These are phyloP conservation scores for Epinotia ramella DNA, from an alignment of 2,888 invertebrate species.

Conservation along the genomic window DNA sequence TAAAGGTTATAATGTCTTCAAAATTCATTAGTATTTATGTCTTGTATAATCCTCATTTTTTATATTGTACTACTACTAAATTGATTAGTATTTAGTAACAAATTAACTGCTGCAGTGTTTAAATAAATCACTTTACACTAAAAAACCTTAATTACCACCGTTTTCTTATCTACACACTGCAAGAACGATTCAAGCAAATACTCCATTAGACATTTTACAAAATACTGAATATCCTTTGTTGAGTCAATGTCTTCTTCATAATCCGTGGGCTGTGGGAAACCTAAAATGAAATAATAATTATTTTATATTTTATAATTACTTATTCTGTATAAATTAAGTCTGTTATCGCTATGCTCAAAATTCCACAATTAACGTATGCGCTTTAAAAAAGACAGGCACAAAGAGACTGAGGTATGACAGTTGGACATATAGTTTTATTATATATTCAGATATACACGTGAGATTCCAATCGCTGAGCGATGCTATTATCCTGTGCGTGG, in stretches of 20 bases:
- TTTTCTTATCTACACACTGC: constrained; percentile 40
- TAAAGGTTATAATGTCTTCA: not conserved
- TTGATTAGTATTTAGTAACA: constrained; percentile 10
- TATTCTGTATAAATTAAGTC: not conserved
- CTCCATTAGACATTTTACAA: constrained; percentile 23
- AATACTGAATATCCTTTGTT: constrained; percentile 34
- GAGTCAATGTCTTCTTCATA: not conserved
- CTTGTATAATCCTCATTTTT: not conserved
- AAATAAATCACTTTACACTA: constrained; percentile 36
- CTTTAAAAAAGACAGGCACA: too few relatives aligned
- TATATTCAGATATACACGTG: too few relatives aligned
- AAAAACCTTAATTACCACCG: constrained; percentile 35
- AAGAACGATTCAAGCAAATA: constrained; percentile 37
- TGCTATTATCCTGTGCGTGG: too few relatives aligned
- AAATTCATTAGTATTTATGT: not conserved
- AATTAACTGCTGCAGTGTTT: constrained; percentile 3
- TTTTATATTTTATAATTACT: not conserved
- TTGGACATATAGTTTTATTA: too few relatives aligned
- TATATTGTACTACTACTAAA: not conserved
- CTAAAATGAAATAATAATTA: constrained; percentile 16
- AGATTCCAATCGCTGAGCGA: too few relatives aligned
- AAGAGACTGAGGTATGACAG: too few relatives aligned
- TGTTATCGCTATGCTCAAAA: not conserved
- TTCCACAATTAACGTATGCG: not conserved
- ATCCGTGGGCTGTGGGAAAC: not conserved